These are phyloP conservation scores for Ips nitidus DNA, from an alignment of 1,140 invertebrate genomes.

Conservation along the genomic window DNA sequence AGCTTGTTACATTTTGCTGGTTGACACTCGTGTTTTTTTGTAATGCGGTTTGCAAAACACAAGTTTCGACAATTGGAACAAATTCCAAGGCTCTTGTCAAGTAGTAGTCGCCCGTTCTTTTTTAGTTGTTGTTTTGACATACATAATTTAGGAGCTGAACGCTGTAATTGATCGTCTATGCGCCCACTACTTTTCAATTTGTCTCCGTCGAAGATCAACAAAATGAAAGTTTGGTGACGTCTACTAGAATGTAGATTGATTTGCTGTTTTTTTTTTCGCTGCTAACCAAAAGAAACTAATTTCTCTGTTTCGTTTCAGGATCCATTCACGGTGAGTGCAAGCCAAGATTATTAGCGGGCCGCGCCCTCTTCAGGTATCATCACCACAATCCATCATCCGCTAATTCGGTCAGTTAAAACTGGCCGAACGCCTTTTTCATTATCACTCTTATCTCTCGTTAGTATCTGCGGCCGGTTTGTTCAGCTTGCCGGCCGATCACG, in stretches of 20 bases:
- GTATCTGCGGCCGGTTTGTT: conserved; percentile 9
- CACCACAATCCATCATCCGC: conserved; percentile 11
- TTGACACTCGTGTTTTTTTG: conserved; percentile 16
- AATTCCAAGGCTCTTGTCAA: conserved; percentile 26
- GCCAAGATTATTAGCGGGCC: neutral
- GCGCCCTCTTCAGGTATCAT: neutral
- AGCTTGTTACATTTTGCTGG: conserved; percentile 13
- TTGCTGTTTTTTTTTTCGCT: no score
- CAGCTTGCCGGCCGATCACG: conserved; percentile 10
- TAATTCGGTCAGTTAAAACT: conserved; percentile 12
- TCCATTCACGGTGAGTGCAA: conserved; percentile 49
- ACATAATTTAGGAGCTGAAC: no score
- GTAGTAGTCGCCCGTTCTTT: neutral
- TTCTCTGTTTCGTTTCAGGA: conserved; percentile 50
- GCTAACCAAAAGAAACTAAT: neutral
- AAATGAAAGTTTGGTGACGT: no score
- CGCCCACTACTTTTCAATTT: no score
- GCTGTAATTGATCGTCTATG: no score
- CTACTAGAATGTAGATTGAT: no score
- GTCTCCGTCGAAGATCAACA: no score
- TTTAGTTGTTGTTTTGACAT: no score
- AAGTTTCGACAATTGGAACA: conserved; percentile 26
- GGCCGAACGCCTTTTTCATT: conserved; percentile 12
- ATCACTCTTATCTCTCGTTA: conserved; percentile 6
- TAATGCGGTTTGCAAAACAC: conserved; percentile 23